These are phyloP conservation scores for Andrena chrysosceles DNA, from an alignment of 2,888 invertebrate genomes.

Conservation along the genomic window DNA sequence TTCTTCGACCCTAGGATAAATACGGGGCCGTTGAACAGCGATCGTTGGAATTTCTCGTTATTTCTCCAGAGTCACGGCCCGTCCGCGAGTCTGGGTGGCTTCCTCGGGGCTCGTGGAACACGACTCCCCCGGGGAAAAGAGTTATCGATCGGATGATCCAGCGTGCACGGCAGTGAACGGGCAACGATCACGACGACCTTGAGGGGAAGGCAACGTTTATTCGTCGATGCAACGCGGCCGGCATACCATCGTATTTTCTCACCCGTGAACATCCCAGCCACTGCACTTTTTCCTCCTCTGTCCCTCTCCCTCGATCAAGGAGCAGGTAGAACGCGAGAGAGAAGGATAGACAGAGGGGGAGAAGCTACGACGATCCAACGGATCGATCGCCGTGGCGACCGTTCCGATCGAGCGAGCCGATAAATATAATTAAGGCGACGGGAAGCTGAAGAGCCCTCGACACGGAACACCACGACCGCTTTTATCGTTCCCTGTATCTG, in stretches of 20 bases:
- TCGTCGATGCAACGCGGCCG: slow-evolving; percentile 55
- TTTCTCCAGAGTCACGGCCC: slow-evolving; percentile 15
- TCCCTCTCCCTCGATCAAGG: neutral
- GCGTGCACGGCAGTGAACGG: slow-evolving; percentile 47
- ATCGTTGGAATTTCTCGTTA: slow-evolving; percentile 46
- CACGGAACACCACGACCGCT: slow-evolving; percentile 55
- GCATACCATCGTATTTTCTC: slow-evolving; percentile 72
- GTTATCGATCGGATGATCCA: slow-evolving; percentile 59
- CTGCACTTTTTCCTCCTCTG: slow-evolving; percentile 37
- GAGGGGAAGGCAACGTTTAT: slow-evolving; percentile 67
- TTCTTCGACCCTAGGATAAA: slow-evolving; percentile 21
- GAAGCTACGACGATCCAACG: slow-evolving; percentile 33
- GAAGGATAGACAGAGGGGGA: neutral
- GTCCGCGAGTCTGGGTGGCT: slow-evolving; percentile 29
- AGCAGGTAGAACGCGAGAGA: no score
- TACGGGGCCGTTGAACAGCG: slow-evolving; percentile 33
- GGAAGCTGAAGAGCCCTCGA: slow-evolving; percentile 60
- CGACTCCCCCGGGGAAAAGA: slow-evolving; percentile 38
- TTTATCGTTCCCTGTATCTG: slow-evolving; percentile 61
- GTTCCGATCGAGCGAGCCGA: slow-evolving; percentile 71
- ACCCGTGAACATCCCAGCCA: slow-evolving; percentile 64
- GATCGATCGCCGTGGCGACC: slow-evolving; percentile 52
- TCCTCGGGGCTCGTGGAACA: slow-evolving; percentile 25
- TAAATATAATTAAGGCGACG: slow-evolving; percentile 75
- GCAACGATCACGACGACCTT: slow-evolving; percentile 69